Evolutionary conservation across 2,113 vertebrate genomes (phyloP).

Genomic region (Phainopepla nitens): DNA sequence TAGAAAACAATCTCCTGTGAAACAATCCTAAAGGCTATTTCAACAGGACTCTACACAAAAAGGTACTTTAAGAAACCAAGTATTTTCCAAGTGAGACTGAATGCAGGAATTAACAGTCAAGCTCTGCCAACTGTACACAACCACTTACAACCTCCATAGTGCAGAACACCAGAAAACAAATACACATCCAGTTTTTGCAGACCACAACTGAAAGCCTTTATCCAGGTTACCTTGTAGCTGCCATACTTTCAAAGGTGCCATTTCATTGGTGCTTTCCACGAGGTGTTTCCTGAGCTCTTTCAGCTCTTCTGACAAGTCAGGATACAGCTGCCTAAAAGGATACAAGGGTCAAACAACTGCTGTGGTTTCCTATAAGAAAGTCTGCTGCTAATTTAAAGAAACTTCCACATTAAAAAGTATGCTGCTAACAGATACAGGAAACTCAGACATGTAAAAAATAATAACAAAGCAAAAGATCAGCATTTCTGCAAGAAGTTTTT

Average conservation of each 20-base stretch:
- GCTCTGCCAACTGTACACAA: not conserved
- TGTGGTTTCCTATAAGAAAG: not conserved
- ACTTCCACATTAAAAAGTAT: not conserved
- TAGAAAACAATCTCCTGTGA: not conserved
- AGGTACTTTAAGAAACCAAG: not conserved
- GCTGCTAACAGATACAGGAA: not conserved
- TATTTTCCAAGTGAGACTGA: not conserved
- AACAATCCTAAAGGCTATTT: not conserved
- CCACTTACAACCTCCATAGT: not conserved
- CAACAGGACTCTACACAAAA: not conserved
- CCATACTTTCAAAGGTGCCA: conserved; percentile 98
- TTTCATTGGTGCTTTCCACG: conserved; percentile 97
- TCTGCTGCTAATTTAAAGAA: not conserved
- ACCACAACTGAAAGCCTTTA: not conserved
- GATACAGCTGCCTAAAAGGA: conserved; percentile 79
- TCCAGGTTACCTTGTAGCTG: conserved; percentile 88
- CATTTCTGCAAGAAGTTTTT: not conserved
- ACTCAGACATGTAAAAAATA: not conserved
- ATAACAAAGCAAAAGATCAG: not conserved
- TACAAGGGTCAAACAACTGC: not conserved
- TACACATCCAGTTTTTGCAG: not conserved
- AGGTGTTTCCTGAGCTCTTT: conserved; percentile 95
- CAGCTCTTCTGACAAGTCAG: conserved; percentile 86
- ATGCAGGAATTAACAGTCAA: not conserved
- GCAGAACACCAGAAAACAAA: not conserved